Evolutionary conservation across 2,888 invertebrate genomes (phyloP), one percentile per base, ranked within the genome.

Genomic region (Drosophila limbata): DNA sequence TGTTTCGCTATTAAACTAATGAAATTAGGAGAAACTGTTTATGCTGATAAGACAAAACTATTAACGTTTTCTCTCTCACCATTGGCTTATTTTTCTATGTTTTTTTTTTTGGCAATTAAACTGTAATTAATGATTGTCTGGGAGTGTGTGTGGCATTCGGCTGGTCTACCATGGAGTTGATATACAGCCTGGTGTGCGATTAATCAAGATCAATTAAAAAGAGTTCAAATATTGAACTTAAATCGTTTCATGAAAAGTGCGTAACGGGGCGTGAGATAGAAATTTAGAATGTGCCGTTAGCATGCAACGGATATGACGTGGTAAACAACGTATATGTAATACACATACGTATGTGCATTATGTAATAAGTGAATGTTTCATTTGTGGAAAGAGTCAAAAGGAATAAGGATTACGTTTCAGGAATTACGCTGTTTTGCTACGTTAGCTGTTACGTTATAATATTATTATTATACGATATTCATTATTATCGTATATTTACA

Each of bases 121-220:
- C 56, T 76, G 85, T 87, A 87, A 84, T 84, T 84, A 84, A 84
- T 84, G 85, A 67, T 57, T 53, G 69, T 42, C 57, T 56, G 64
- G 40, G 45, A 61, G 51, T 59, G 79, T 59, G 66, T 77, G 79
- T 81, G 76, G 79, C 73, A 77, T 45, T 69, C 33, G 59, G 53
- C 61, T 31, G 66, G 66, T 25, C 28, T 50, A 56, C 52, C 45
- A 11, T 45, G 70, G 68, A 78, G 76, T 62, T 66, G 78, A 47
- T 69, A 55, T 66, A 70, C 53, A 62, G 77, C 74, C 79, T 74
- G 79, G 66, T 87, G 80, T 82, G 83, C 85, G 83, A 84, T 84
- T 84, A 87, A 84, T 84, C 83, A 84, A 84, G 88, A 85, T 88
- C 88, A 84, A 84, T 84, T 84, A 84, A 84, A 84, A 82, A 87